Conservation (phyloP, 2,113 vertebrate species). For the Sturnus vulgaris region DNA sequence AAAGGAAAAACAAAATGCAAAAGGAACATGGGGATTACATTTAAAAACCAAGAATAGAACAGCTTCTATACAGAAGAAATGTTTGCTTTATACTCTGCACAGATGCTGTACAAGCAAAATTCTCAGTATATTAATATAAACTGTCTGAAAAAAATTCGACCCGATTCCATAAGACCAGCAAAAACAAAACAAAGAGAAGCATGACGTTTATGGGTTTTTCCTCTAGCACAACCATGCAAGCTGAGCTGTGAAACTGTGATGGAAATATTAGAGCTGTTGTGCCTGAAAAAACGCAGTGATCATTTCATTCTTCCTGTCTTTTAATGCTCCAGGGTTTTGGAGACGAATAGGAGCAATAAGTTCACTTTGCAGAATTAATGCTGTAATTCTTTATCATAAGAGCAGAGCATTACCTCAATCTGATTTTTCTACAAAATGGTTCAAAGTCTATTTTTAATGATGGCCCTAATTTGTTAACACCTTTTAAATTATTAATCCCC, state of each 20-base stretch:
- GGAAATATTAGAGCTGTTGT: slow-evolving; percentile 89
- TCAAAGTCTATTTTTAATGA: slow-evolving; percentile 99
- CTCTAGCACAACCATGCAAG: slow-evolving; percentile 64
- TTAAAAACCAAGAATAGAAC: slow-evolving; percentile 27
- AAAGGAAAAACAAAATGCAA: slow-evolving; percentile 8
- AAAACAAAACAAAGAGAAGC: slow-evolving; percentile 72
- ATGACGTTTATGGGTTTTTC: slow-evolving; percentile 62
- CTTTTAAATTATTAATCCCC: slow-evolving; percentile 99
- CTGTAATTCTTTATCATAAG: slow-evolving; percentile 99
- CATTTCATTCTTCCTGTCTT: slow-evolving; percentile 90
- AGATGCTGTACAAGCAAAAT: slow-evolving; percentile 63
- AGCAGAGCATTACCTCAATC: slow-evolving; percentile 96
- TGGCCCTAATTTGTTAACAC: slow-evolving; percentile 99
- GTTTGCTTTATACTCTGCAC: slow-evolving; percentile 28
- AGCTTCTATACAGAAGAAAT: slow-evolving; percentile 20
- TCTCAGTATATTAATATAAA: slow-evolving; percentile 69
- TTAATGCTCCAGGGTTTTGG: slow-evolving; percentile 96
- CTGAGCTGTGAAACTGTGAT: slow-evolving; percentile 79
- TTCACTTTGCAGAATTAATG: slow-evolving; percentile 99
- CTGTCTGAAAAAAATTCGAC: slow-evolving; percentile 54
- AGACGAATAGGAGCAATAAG: slow-evolving; percentile 98
- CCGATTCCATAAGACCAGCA: slow-evolving; percentile 57
- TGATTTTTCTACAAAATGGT: slow-evolving; percentile 98
- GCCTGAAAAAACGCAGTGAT: slow-evolving; percentile 86
- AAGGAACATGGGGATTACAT: slow-evolving; percentile 4